Conservation (phyloP, 2,113 vertebrate species). For the Alces alces region DNA sequence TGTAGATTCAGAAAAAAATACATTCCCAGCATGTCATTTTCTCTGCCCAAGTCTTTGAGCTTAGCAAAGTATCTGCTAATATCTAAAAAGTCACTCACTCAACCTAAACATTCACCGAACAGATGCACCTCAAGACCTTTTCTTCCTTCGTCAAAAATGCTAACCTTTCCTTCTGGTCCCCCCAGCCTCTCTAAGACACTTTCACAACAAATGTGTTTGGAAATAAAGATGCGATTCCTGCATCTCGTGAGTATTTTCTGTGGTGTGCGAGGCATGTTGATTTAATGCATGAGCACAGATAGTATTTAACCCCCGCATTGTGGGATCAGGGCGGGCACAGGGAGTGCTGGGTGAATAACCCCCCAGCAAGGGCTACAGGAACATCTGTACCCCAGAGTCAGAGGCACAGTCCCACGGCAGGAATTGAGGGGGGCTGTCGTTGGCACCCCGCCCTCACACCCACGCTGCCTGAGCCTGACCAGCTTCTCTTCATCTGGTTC, state of each 20-base stretch:
- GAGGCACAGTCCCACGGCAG: background rate
- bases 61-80: background rate
- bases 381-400: slow-evolving; percentile 47
- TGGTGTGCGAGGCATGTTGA: slow-evolving; percentile 37
- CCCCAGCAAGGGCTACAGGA: background rate
- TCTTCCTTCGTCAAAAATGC: background rate
- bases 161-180: background rate
- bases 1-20: background rate
- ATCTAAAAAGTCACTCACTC: background rate
- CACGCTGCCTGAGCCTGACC: background rate
- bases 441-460: background rate
- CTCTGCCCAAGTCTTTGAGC: background rate
- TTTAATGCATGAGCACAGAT: slow-evolving; percentile 43
- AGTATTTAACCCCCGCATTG: slow-evolving; percentile 21
- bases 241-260: slow-evolving; percentile 25
- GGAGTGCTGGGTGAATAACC: slow-evolving; percentile 10
- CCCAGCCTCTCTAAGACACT: slow-evolving; percentile 7
- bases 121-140: background rate
- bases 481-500: background rate
- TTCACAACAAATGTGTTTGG: slow-evolving; percentile 9
- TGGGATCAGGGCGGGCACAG: background rate
- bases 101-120: background rate
- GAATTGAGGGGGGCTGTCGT: background rate
- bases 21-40: background rate
- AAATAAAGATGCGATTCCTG: slow-evolving; percentile 31